phyloP scores from a whole-genome alignment of 2,797 vertebrate genomes.

The Intellagama lesueurii region DNA sequence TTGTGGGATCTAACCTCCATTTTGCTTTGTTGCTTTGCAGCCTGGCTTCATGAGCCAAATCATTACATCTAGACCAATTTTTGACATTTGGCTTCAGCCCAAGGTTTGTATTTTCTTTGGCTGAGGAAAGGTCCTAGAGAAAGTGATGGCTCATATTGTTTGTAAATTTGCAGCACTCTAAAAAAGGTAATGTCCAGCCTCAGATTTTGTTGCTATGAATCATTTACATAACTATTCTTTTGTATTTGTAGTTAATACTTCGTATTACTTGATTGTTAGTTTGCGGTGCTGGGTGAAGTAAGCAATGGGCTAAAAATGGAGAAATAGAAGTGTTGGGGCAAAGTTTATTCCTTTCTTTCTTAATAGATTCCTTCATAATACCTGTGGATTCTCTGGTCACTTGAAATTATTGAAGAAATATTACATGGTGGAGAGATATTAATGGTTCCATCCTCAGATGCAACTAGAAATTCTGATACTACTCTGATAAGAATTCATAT shows the following conservation, averaged over 20 bases:
- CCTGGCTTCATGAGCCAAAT: no score
- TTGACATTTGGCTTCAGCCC: no score
- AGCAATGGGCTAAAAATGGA: not conserved
- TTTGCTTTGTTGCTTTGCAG: no score
- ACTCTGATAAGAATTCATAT: conserved; percentile 51
- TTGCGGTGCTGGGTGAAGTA: not conserved
- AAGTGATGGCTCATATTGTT: no score
- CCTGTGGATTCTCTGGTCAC: not conserved
- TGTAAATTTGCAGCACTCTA: no score
- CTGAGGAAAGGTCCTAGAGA: no score
- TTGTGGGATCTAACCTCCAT: no score
- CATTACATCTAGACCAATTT: no score
- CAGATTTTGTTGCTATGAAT: no score
- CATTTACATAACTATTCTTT: no score
- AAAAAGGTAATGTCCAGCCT: no score
- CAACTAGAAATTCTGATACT: conserved; percentile 26
- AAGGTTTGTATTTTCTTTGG: no score
- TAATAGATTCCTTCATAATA: not conserved
- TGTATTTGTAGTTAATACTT: not conserved
- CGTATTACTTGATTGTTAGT: not conserved
- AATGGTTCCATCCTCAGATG: conserved; percentile 53
- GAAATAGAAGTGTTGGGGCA: not conserved
- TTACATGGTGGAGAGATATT: conserved; percentile 36
- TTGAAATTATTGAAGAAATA: not conserved
- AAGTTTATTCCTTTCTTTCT: not conserved